Percentiles rank a stretch among this genome's conserved stretches.
Evolutionary conservation across 1,140 invertebrate genomes (phyloP).

Genomic region (Microplitis demolitor): DNA sequence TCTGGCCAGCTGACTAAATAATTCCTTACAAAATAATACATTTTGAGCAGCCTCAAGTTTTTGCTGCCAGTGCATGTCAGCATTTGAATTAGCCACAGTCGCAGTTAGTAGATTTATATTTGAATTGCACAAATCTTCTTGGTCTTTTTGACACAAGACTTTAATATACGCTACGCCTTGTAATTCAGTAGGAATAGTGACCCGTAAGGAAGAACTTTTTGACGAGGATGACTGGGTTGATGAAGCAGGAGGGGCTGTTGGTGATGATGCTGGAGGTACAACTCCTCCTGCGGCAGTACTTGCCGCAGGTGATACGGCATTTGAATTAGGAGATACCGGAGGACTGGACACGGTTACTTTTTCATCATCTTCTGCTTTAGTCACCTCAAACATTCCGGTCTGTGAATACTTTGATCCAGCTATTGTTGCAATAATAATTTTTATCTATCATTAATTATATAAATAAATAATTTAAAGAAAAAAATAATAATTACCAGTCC

Average conservation of each 20-base stretch:
- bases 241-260: slow-evolving; percentile 13
- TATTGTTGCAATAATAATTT: slow-evolving; percentile 30
- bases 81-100: slow-evolving; percentile 70
- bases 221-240: slow-evolving; percentile 41
- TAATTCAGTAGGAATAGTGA: slow-evolving; percentile 90
- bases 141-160: slow-evolving; percentile 91
- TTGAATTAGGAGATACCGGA: slow-evolving; percentile 61
- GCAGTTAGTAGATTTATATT: slow-evolving; percentile 76
- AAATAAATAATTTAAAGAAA: neutral
- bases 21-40: slow-evolving; percentile 95
- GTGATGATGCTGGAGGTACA: neutral
- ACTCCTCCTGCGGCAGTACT: neutral
- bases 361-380: slow-evolving; percentile 86
- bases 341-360: slow-evolving; percentile 61
- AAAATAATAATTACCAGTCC: slow-evolving; percentile 67
- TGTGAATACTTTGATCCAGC: slow-evolving; percentile 92
- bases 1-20: slow-evolving; percentile 91
- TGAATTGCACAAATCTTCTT: slow-evolving; percentile 81
- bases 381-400: slow-evolving; percentile 95
- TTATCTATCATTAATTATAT: neutral
- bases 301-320: slow-evolving; percentile 27
- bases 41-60: slow-evolving; percentile 96
- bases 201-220: slow-evolving; percentile 83
- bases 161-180: slow-evolving; percentile 96
- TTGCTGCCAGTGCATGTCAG: slow-evolving; percentile 90